These are phyloP conservation scores for Cebus imitator DNA, from an alignment of 2,113 vertebrate species.

Conservation along the genomic window DNA sequence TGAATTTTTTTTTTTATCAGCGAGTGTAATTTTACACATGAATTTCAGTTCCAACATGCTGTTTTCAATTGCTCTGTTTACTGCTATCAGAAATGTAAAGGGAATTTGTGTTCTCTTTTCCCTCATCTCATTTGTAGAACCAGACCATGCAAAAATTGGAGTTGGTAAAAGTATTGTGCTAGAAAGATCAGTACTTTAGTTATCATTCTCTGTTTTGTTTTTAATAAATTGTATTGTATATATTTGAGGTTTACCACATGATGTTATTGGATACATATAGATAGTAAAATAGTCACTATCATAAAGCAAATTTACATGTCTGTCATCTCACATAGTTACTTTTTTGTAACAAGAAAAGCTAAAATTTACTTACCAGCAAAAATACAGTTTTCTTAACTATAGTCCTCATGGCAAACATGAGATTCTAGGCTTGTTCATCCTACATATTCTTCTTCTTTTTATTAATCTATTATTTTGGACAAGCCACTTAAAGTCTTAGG, in stretches of 20 bases:
- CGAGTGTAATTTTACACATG: background rate
- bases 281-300: background rate
- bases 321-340: background rate
- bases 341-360: background rate
- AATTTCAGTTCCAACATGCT: constrained; percentile 1
- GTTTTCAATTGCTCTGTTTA: background rate
- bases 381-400: background rate
- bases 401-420: background rate
- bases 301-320: background rate
- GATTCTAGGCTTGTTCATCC: background rate
- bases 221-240: background rate
- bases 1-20: background rate
- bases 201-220: background rate
- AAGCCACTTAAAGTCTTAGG: background rate
- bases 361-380: background rate
- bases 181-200: background rate
- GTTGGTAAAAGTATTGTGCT: background rate
- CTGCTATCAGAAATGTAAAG: background rate
- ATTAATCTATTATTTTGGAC: background rate
- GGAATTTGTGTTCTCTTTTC: background rate
- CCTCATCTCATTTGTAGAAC: background rate
- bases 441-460: background rate
- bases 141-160: background rate
- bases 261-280: background rate
- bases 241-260: background rate